These are phyloP conservation scores for Ophioninae sp. DNA, from an alignment of 2,888 invertebrate genomes.

Conservation along the genomic window DNA sequence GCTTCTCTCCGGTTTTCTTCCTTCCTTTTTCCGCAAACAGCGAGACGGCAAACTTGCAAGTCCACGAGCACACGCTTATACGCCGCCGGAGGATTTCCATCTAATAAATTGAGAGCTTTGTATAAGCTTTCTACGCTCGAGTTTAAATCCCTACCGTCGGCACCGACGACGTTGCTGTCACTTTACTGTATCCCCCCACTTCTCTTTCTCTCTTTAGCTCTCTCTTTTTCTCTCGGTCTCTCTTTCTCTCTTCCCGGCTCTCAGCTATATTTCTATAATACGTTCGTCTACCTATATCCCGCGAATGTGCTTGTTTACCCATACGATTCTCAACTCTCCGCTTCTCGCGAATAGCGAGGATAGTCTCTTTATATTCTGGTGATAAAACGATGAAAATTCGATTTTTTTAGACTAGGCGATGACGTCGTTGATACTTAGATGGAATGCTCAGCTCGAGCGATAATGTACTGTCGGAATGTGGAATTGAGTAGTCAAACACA, in stretches of 20 bases:
- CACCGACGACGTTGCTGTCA: conserved; percentile 65
- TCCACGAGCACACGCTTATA: conserved; percentile 78
- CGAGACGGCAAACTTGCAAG: conserved; percentile 81
- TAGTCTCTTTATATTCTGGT: conserved; percentile 55
- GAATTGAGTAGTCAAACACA: too few relatives aligned
- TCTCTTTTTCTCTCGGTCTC: neutral
- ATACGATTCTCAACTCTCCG: conserved; percentile 41
- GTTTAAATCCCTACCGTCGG: conserved; percentile 79
- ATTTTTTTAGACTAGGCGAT: conserved; percentile 19
- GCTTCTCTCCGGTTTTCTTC: conserved; percentile 18
- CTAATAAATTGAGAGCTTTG: conserved; percentile 84
- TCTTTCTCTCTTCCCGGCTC: conserved; percentile 28
- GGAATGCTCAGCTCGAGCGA: too few relatives aligned
- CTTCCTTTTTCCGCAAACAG: conserved; percentile 30
- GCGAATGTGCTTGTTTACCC: conserved; percentile 56
- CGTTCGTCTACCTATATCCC: conserved; percentile 51
- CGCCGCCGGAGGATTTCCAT: conserved; percentile 82
- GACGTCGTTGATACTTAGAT: neutral
- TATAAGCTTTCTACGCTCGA: conserved; percentile 83
- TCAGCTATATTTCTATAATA: conserved; percentile 26
- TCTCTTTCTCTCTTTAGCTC: conserved; percentile 18
- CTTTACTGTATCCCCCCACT: conserved; percentile 14
- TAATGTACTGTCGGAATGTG: too few relatives aligned
- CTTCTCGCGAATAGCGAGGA: conserved; percentile 34
- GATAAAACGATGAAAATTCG: conserved; percentile 50